Evolutionary conservation across 2,113 vertebrate genomes (phyloP).

Genomic region (Takifugu flavidus): DNA sequence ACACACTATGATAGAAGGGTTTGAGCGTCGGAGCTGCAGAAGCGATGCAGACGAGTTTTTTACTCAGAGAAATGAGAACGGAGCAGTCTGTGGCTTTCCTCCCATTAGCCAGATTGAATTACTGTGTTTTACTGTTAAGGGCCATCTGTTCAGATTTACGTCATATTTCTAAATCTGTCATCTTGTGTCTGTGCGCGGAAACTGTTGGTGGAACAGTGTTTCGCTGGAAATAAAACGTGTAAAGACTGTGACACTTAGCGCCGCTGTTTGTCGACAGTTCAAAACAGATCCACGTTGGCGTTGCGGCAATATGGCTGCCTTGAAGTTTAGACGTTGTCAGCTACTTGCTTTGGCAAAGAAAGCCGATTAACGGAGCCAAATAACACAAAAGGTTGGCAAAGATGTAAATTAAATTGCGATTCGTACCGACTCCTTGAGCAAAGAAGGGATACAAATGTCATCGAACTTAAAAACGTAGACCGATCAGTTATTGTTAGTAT

Average conservation of each 20-base stretch:
- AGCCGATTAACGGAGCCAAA: too few relatives aligned
- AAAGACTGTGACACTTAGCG: slow-evolving; percentile 45
- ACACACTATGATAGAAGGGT: slow-evolving; percentile 67
- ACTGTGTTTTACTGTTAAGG: slow-evolving; percentile 74
- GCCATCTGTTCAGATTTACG: slow-evolving; percentile 77
- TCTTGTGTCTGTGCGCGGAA: slow-evolving; percentile 44
- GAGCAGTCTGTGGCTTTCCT: slow-evolving; percentile 73
- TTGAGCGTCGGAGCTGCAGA: slow-evolving; percentile 67
- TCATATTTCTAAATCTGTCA: slow-evolving; percentile 70
- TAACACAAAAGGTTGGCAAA: too few relatives aligned
- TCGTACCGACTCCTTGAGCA: too few relatives aligned
- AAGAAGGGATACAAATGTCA: too few relatives aligned
- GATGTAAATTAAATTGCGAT: too few relatives aligned
- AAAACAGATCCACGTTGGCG: too few relatives aligned
- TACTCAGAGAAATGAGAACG: slow-evolving; percentile 70
- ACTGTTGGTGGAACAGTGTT: slow-evolving; percentile 40
- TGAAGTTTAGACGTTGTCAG: too few relatives aligned
- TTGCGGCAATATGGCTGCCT: too few relatives aligned
- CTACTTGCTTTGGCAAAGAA: too few relatives aligned
- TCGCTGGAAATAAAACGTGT: slow-evolving; percentile 55
- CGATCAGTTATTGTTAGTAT: too few relatives aligned
- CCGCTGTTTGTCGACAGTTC: neutral
- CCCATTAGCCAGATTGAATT: slow-evolving; percentile 77
- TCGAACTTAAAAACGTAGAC: too few relatives aligned
- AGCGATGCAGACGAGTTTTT: slow-evolving; percentile 67